These are phyloP conservation scores for Drosophila auraria DNA, from an alignment of 1,140 invertebrate genomes.

Conservation along the genomic window DNA sequence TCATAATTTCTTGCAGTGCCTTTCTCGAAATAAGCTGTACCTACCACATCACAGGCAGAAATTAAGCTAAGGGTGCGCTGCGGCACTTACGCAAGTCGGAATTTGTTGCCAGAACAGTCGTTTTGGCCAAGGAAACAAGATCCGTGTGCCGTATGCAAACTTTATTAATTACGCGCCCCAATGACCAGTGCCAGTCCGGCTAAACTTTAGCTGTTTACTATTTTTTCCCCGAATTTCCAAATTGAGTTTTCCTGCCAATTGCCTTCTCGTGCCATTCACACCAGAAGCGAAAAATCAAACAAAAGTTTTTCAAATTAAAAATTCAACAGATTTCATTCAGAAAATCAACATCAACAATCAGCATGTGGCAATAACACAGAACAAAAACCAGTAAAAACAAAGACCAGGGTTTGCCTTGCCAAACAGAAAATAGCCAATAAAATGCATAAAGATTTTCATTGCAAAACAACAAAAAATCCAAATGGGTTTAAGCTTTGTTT, in stretches of 20 bases:
- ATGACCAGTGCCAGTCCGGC: slow-evolving; percentile 28
- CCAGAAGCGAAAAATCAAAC: slow-evolving; percentile 36
- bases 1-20: neutral
- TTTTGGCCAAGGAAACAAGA: slow-evolving; percentile 19
- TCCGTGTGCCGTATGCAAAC: slow-evolving; percentile 58
- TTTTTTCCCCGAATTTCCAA: slow-evolving; percentile 16
- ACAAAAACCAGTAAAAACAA: slow-evolving; percentile 19
- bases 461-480: neutral
- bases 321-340: slow-evolving; percentile 48
- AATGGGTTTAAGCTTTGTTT: neutral
- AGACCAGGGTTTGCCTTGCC: slow-evolving; percentile 9
- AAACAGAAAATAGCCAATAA: slow-evolving; percentile 13
- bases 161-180: slow-evolving; percentile 75
- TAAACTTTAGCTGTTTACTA: slow-evolving; percentile 63
- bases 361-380: slow-evolving; percentile 21
- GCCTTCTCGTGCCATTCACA: slow-evolving; percentile 10
- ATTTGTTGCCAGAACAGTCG: slow-evolving; percentile 10
- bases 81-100: slow-evolving; percentile 11
- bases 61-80: slow-evolving; percentile 28
- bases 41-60: slow-evolving; percentile 29
- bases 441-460: slow-evolving; percentile 2
- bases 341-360: slow-evolving; percentile 12
- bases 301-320: slow-evolving; percentile 67
- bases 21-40: slow-evolving; percentile 5
- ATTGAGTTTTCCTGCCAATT: slow-evolving; percentile 19